Conservation (phyloP, 2,888 invertebrate species). For the Unio delphinus region DNA sequence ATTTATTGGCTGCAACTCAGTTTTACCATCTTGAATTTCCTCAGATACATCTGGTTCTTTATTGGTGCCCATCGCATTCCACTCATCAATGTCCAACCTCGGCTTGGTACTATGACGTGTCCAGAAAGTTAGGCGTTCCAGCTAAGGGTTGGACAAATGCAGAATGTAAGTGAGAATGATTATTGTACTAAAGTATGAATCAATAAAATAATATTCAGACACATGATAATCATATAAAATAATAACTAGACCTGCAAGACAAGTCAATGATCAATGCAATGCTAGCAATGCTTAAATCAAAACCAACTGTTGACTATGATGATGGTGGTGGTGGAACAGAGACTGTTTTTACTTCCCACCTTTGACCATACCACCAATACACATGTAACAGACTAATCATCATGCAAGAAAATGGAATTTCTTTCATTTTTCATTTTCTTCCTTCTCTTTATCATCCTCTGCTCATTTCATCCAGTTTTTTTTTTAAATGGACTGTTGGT, state of each 20-base stretch:
- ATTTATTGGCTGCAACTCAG: not conserved
- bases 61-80: slow-evolving; percentile 5
- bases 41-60: not conserved
- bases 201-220: not conserved
- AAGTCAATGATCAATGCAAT: not conserved
- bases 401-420: too few relatives aligned
- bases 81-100: slow-evolving; percentile 45
- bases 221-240: not conserved
- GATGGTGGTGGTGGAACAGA: too few relatives aligned
- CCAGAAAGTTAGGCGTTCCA: slow-evolving; percentile 54
- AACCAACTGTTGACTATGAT: too few relatives aligned
- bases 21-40: not conserved
- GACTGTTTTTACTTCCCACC: too few relatives aligned
- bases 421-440: too few relatives aligned
- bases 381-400: too few relatives aligned
- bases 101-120: slow-evolving; percentile 51
- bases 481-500: too few relatives aligned
- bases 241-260: not conserved
- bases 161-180: not conserved
- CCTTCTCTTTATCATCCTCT: too few relatives aligned
- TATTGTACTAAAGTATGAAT: not conserved
- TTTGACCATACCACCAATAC: too few relatives aligned
- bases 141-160: slow-evolving; percentile 16
- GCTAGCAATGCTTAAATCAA: too few relatives aligned
- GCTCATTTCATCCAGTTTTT: too few relatives aligned